A percentile compares a stretch with the other conserved stretches of the same genome.
These are phyloP conservation scores for Prionace glauca DNA, from an alignment of 2,797 vertebrate genomes.

Conservation along the genomic window DNA sequence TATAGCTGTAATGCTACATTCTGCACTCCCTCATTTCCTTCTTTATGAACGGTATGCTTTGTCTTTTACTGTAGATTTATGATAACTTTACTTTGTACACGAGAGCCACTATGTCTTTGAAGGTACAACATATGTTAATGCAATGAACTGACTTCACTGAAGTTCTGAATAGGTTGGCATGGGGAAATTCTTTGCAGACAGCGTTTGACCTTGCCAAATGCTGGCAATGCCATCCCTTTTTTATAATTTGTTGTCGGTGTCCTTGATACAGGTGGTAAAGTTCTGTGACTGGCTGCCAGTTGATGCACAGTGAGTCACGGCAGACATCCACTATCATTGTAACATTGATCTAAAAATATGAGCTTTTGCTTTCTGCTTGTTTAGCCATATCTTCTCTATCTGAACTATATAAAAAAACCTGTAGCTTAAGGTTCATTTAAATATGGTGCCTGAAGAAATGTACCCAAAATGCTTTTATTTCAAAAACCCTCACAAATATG, in stretches of 20 bases:
- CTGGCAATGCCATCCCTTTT: neutral
- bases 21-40: no score
- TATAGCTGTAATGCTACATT: no score
- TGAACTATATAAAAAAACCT: neutral
- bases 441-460: neutral
- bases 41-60: no score
- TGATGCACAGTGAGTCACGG: neutral
- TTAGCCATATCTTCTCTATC: neutral
- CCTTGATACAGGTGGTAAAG: neutral
- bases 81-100: neutral
- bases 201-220: neutral
- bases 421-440: neutral
- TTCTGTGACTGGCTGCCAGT: neutral
- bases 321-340: neutral
- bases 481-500: neutral
- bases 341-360: neutral
- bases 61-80: neutral
- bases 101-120: neutral
- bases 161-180: neutral
- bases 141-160: neutral
- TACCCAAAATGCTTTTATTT: neutral
- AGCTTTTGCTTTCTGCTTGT: neutral
- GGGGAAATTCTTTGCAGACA: neutral
- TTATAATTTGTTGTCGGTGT: neutral
- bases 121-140: neutral